Evolutionary conservation across 2,113 vertebrate species (phyloP), one percentile per base, ranked within the genome.

Genomic region (Sphaerodactylus townsendi): DNA sequence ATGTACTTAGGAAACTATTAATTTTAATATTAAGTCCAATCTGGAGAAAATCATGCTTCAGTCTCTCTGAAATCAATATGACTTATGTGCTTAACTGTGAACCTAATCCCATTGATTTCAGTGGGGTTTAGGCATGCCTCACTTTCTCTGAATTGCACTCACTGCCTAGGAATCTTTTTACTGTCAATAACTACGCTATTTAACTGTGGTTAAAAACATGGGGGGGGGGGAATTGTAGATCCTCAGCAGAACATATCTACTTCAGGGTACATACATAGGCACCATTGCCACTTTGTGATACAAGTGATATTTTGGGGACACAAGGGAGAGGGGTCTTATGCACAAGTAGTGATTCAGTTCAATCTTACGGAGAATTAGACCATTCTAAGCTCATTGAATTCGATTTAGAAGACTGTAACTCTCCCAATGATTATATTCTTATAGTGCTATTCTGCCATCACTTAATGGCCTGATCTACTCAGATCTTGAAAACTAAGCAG

Each of bases 11-110:
- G 80, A 82, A 59, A 41, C 28, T 30, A 82, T 82, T 41, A 59
- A 72, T 72, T 72, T 82, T 39, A 82, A 72, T 82, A 71, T 72
- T 44, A 73, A 62, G n/a, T 59, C 21, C 48, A 23, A 72, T 72
- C 39, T 33, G 39, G 53, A 30, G 10, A 64, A 73, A 73, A 39
- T 41, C 50, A 73, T 82, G 70, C 37, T 82, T 82, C 80, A 72
- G 59, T 82, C 56, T 82, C 39, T 82, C 53, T 62, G 28, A 64
- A 64, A 82, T 82, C 80, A 82, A 82, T 82, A 73, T 82, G 69
- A 72, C 39, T 82, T 73, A 82, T 72, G 50, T 73, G 80, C 69
- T 72, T 82, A 73, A 72, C 69, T 44, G 37, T 62, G 80, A 46
- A 72, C n/a, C 41, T 72, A 82, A 72, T 82, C 41, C 79, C 69